A percentile compares a stretch with the other conserved stretches of the same genome.
Evolutionary conservation across 2,797 vertebrate species (phyloP).

Genomic region (Channa striata): DNA sequence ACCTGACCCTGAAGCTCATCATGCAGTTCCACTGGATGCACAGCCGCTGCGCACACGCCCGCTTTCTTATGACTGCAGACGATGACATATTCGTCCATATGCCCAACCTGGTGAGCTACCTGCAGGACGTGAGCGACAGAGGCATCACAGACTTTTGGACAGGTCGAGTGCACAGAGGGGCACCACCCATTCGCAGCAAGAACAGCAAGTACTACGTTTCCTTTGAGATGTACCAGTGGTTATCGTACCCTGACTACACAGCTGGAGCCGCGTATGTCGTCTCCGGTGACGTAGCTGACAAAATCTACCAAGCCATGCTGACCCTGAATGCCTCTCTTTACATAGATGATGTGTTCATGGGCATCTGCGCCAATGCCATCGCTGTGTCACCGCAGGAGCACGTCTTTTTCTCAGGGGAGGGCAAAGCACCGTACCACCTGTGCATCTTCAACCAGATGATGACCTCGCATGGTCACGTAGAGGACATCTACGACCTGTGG

Average conservation of each 20-base stretch:
- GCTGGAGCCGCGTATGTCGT: slow-evolving; percentile 94
- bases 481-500: slow-evolving; percentile 91
- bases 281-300: slow-evolving; percentile 90
- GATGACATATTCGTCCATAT: slow-evolving; percentile 97
- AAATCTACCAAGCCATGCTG: slow-evolving; percentile 90
- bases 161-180: slow-evolving; percentile 90
- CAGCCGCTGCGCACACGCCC: slow-evolving; percentile 88
- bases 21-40: slow-evolving; percentile 96
- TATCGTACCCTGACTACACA: slow-evolving; percentile 95
- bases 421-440: slow-evolving; percentile 90
- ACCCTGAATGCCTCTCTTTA: slow-evolving; percentile 93
- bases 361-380: slow-evolving; percentile 92
- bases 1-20: slow-evolving; percentile 94
- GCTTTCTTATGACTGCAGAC: slow-evolving; percentile 95
- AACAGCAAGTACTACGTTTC: slow-evolving; percentile 95
- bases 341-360: slow-evolving; percentile 99
- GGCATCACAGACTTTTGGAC: slow-evolving; percentile 91
- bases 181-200: slow-evolving; percentile 89
- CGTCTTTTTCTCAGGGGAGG: slow-evolving; percentile 93
- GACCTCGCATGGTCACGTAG: slow-evolving; percentile 93
- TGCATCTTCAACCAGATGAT: slow-evolving; percentile 97
- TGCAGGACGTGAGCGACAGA: slow-evolving; percentile 81
- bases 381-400: slow-evolving; percentile 91
- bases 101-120: slow-evolving; percentile 93
- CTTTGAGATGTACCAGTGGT: slow-evolving; percentile 93